Conservation (phyloP, 2,888 invertebrate species). For the Noctua janthina region DNA sequence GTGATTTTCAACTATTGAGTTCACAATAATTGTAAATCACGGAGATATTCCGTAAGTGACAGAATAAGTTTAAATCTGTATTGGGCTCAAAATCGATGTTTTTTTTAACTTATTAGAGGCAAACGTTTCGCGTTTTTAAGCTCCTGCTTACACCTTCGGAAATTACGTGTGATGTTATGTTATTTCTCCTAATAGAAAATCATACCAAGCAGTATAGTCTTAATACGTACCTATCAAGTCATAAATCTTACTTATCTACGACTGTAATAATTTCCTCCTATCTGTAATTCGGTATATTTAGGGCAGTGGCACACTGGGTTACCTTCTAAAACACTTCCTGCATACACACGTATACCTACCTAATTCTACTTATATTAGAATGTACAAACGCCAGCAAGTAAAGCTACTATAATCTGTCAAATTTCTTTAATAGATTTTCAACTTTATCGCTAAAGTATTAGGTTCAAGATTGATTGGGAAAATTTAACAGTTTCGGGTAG, state of each 20-base stretch:
- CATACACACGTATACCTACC: neutral
- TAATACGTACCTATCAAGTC: neutral
- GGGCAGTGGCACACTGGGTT: conserved; percentile 29
- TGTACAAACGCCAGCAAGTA: no score
- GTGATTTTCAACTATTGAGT: no score
- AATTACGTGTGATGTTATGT: neutral
- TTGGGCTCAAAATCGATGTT: neutral
- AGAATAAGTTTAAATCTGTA: neutral
- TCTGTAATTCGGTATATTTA: conserved; percentile 35
- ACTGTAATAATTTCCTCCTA: conserved; percentile 7
- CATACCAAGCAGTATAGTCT: neutral
- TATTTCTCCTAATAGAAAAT: neutral
- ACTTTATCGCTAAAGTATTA: no score
- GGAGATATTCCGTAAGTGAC: no score
- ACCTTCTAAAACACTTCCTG: conserved; percentile 15
- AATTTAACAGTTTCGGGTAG: no score
- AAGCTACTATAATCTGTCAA: no score
- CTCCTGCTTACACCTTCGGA: neutral
- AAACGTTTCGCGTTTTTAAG: neutral
- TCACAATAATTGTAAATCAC: no score
- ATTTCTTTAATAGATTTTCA: no score
- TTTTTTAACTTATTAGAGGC: neutral
- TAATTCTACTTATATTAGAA: conserved; percentile 6
- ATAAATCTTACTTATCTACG: conserved; percentile 29
- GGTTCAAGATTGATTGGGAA: no score